Percentiles rank a stretch among this genome's conserved stretches.
Evolutionary conservation across 92 coral and sea anemone species (phyloP).

Genomic region (Galaxea fascicularis): DNA sequence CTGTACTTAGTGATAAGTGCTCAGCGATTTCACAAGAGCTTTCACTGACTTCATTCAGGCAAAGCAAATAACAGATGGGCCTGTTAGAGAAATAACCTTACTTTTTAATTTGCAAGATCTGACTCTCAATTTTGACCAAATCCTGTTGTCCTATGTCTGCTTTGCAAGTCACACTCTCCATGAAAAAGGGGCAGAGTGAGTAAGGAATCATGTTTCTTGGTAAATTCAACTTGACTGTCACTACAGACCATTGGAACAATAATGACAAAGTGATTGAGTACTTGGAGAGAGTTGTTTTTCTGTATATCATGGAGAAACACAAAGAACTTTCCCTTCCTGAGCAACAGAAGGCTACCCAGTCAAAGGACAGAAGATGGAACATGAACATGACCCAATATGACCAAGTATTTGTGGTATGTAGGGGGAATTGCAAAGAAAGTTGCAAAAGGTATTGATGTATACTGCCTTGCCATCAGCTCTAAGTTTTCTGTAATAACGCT

Average conservation of each 20-base stretch:
- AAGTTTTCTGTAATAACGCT: too few species aligned
- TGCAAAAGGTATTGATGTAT: too few species aligned
- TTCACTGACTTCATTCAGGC: slow-evolving; percentile 20
- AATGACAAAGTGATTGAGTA: slow-evolving; percentile 51
- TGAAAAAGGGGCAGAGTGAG: too few species aligned
- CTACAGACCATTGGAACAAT: slow-evolving; percentile 59
- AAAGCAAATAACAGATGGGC: slow-evolving; percentile 25
- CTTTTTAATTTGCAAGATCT: too few species aligned
- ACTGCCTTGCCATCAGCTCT: too few species aligned
- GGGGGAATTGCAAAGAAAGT: too few species aligned
- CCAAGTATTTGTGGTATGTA: too few species aligned
- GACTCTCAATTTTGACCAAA: slow-evolving; percentile 45
- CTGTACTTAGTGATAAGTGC: slow-evolving; percentile 39
- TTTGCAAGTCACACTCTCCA: too few species aligned
- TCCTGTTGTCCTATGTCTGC: too few species aligned
- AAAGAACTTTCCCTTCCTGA: slow-evolving; percentile 40
- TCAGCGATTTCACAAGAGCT: slow-evolving; percentile 30
- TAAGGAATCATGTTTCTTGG: too few species aligned
- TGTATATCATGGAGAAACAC: slow-evolving; percentile 45
- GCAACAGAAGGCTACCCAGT: slow-evolving; percentile 39
- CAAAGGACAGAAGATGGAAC: slow-evolving; percentile 46
- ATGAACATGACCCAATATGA: slow-evolving; percentile 27
- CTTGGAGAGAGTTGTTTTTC: slow-evolving; percentile 49
- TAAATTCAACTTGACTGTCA: too few species aligned
- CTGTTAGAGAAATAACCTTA: slow-evolving; percentile 25